These are phyloP conservation scores for Girardia tigrina DNA, from an alignment of 2,888 invertebrate genomes.

Conservation along the genomic window DNA sequence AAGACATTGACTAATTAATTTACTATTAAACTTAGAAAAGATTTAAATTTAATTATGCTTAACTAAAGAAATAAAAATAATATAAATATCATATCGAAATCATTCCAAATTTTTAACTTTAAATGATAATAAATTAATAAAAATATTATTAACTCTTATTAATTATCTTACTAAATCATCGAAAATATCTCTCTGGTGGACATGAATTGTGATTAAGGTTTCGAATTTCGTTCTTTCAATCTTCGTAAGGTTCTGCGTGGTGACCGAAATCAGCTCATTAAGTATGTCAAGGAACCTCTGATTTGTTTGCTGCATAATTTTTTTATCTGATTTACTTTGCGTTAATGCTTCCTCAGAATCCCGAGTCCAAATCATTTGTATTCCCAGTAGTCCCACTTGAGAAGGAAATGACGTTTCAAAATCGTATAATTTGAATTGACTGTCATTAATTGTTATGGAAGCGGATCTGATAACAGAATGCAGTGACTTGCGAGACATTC, in stretches of 20 bases:
- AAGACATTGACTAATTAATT: too few relatives aligned
- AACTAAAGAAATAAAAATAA: too few relatives aligned
- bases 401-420: constrained; percentile 86
- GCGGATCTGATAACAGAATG: constrained; percentile 78
- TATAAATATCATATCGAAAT: too few relatives aligned
- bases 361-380: constrained; percentile 92
- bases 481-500: constrained; percentile 71
- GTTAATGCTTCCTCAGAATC: constrained; percentile 76
- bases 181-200: constrained; percentile 90
- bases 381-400: constrained; percentile 75
- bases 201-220: constrained; percentile 86
- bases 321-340: constrained; percentile 78
- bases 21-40: too few relatives aligned
- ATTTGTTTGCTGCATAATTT: constrained; percentile 83
- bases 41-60: too few relatives aligned
- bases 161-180: constrained; percentile 76
- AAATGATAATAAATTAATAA: too few relatives aligned
- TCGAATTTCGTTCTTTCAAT: constrained; percentile 86
- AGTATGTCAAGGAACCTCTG: constrained; percentile 79
- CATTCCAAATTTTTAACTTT: too few relatives aligned
- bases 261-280: constrained; percentile 82
- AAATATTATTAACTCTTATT: too few relatives aligned
- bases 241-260: constrained; percentile 73
- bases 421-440: constrained; percentile 67
- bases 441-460: constrained; percentile 67